Percentiles rank a stretch among this genome's conserved stretches.
Evolutionary conservation across 2,888 invertebrate genomes (phyloP).

Genomic region (Eurytoma californica): DNA sequence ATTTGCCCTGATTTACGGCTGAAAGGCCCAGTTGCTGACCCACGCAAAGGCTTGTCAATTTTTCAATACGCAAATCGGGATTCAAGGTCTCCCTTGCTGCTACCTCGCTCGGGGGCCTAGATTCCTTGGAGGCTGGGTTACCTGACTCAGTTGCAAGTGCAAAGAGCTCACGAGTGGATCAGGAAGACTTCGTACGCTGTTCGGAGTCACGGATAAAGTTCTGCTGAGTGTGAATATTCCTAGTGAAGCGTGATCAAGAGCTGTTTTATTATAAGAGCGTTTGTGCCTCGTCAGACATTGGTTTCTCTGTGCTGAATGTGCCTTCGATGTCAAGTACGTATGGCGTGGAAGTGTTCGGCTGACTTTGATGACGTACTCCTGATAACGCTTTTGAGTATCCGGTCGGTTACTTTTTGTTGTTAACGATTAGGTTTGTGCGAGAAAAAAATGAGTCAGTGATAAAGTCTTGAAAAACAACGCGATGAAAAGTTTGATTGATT

Average conservation of each 20-base stretch:
- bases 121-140: conserved; percentile 56
- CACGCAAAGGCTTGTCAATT: conserved; percentile 62
- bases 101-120: conserved; percentile 59
- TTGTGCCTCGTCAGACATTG: not conserved
- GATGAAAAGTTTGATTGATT: no score
- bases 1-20: conserved; percentile 70
- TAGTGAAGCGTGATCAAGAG: not conserved
- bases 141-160: conserved; percentile 71
- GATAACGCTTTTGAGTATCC: not conserved
- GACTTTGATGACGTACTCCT: not conserved
- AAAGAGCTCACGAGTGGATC: conserved; percentile 64
- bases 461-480: no score
- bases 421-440: not conserved
- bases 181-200: not conserved
- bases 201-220: not conserved
- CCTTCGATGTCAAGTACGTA: conserved; percentile 13
- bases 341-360: conserved; percentile 8
- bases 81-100: conserved; percentile 66
- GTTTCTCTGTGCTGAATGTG: not conserved
- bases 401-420: not conserved
- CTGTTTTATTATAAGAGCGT: not conserved
- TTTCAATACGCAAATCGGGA: conserved; percentile 67
- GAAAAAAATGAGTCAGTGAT: no score
- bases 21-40: conserved; percentile 48
- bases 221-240: not conserved